Conservation (phyloP, 2,113 vertebrate genomes). For the Bufo gargarizans region DNA sequence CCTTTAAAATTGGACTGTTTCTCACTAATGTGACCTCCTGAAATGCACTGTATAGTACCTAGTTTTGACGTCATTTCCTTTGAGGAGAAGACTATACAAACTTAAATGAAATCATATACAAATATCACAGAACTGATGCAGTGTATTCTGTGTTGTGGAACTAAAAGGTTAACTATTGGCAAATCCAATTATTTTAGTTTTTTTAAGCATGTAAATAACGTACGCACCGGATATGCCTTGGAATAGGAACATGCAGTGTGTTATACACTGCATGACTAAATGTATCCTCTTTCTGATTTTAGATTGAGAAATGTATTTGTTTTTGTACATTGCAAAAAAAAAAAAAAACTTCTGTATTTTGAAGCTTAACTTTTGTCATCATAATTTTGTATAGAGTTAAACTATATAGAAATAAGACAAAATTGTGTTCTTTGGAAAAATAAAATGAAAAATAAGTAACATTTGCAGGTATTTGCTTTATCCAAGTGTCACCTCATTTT, state of each 20-base stretch:
- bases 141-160: not conserved
- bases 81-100: not conserved
- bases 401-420: slow-evolving; percentile 29
- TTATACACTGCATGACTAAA: slow-evolving; percentile 20
- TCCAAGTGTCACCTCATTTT: not conserved
- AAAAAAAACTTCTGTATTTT: slow-evolving; percentile 24
- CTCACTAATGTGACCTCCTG: not conserved
- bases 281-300: slow-evolving; percentile 42
- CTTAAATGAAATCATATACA: not conserved
- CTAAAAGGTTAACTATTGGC: not conserved
- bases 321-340: slow-evolving; percentile 49
- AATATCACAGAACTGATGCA: not conserved
- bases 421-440: slow-evolving; percentile 27
- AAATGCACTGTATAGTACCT: not conserved
- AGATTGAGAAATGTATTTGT: slow-evolving; percentile 41
- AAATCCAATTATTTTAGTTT: not conserved
- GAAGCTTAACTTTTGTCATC: slow-evolving; percentile 28
- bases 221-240: not conserved
- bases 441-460: slow-evolving; percentile 17
- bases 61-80: not conserved
- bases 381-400: slow-evolving; percentile 49
- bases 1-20: not conserved
- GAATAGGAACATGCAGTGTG: slow-evolving; percentile 22
- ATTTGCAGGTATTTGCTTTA: not conserved
- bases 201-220: slow-evolving; percentile 30